Evolutionary conservation across 2,113 vertebrate genomes (phyloP).

Genomic region (Xenopus borealis): DNA sequence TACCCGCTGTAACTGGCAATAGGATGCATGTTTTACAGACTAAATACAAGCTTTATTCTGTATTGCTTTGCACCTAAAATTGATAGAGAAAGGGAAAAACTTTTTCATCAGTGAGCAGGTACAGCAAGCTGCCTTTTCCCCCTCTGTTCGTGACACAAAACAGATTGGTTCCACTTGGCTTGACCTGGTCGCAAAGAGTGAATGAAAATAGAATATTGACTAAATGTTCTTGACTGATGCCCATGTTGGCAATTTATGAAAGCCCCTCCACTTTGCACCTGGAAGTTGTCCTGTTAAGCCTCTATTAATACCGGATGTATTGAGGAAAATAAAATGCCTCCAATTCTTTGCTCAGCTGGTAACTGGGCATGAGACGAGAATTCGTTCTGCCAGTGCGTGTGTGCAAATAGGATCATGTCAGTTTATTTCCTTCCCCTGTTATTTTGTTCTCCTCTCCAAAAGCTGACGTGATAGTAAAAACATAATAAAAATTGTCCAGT

Average conservation of each 20-base stretch:
- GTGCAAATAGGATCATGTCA: constrained; percentile 43
- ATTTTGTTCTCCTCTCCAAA: constrained; percentile 38
- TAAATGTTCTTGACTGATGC: not conserved
- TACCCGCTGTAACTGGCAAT: no score
- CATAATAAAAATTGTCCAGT: constrained; percentile 40
- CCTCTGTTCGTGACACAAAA: not conserved
- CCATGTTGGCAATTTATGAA: not conserved
- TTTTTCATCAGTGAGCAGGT: no score
- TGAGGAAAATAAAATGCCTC: not conserved
- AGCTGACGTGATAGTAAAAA: constrained; percentile 45
- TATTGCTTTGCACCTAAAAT: no score
- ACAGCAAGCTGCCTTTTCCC: no score
- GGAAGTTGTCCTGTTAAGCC: not conserved
- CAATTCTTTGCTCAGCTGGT: constrained; percentile 14
- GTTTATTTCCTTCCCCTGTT: constrained; percentile 40
- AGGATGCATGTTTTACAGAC: no score
- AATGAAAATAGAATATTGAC: not conserved
- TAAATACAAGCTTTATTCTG: no score
- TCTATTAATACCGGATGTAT: constrained; percentile 9
- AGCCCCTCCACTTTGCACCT: not conserved
- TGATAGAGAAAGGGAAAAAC: no score
- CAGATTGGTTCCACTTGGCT: not conserved
- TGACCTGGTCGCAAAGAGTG: not conserved
- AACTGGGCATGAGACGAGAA: constrained; percentile 18
- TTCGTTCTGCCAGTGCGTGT: constrained; percentile 29